Evolutionary conservation across 2,113 vertebrate genomes (phyloP), one percentile per base, ranked within the genome.

Genomic region (Micronycteris hirsuta): DNA sequence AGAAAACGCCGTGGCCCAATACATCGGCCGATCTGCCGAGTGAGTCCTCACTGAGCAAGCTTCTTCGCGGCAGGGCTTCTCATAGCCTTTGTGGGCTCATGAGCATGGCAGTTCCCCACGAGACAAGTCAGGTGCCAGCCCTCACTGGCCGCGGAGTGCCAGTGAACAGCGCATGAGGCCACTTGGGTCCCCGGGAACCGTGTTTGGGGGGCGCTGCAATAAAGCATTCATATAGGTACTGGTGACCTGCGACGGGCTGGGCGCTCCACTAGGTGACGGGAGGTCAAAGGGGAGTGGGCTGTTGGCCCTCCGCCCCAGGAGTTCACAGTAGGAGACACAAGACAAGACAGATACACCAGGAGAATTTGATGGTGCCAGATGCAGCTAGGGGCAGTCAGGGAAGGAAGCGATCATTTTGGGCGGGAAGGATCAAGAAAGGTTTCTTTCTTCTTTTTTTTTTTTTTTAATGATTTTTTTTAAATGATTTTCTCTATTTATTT

Each of bases 291-390:
- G 19, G 28, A 74, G 47, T 36, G 8, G 31, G 38, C 31, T 22
- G 0, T 47, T 45, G 61, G 17, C 6, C 68, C 36, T 47, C 58
- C 16, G 9, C 17, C 54, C 67, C 16, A 13, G 45, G 52, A 83
- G 45, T 52, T 49, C 22, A 24, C 4, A 11, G 52, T 22, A 26
- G 20, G 80, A 61, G 71, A 65, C 52, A 77, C 68, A 28, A 89
- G n/a, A 13, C 43, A 24, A 86, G 45, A 19, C 38, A 38, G 26
- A 61, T 20, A 33, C 1, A 1, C 31, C 36, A 8, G 14, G 6
- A 54, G 61, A 70, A 7, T 13, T 0, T 12, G 47, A 4, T 7
- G 5, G 3, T 7, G 31, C 47, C 24, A 1, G 16, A 0, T 41
- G 16, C 36, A 33, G 1, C 13, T 5, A 14, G 20, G 43, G 61